A percentile compares a stretch with the other conserved stretches of the same genome.
Conservation (phyloP, 2,888 invertebrate species). For the Yponomeuta sedellus region DNA sequence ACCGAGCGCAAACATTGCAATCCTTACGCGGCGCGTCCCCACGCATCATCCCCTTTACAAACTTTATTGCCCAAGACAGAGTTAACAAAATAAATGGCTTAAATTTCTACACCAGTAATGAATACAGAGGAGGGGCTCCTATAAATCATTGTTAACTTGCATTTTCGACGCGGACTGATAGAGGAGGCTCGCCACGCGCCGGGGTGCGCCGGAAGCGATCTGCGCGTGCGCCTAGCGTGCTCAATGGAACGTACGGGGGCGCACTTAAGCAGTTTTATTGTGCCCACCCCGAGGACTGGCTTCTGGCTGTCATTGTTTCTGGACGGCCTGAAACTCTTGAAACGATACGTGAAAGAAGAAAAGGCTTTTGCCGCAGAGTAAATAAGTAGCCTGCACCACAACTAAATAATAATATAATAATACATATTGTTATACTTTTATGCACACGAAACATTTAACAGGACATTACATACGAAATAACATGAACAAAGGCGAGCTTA, state of each 20-base stretch:
- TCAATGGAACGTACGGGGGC: slow-evolving; percentile 73
- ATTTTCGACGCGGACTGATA: slow-evolving; percentile 47
- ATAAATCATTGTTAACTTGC: slow-evolving; percentile 73
- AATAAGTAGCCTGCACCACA: too few species aligned
- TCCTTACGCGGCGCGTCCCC: slow-evolving; percentile 37
- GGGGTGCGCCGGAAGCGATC: slow-evolving; percentile 54
- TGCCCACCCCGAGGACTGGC: slow-evolving; percentile 23
- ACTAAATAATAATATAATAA: too few species aligned
- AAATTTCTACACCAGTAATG: slow-evolving; percentile 76
- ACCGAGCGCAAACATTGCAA: slow-evolving; percentile 42
- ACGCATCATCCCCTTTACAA: slow-evolving; percentile 45
- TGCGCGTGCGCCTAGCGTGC: slow-evolving; percentile 58
- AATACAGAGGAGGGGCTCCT: slow-evolving; percentile 67
- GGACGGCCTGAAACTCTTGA: too few species aligned
- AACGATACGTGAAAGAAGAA: too few species aligned
- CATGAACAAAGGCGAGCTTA: too few species aligned
- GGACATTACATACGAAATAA: too few species aligned
- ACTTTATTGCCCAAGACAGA: slow-evolving; percentile 66
- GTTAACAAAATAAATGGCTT: slow-evolving; percentile 76
- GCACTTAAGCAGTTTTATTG: slow-evolving; percentile 73
- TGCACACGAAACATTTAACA: too few species aligned
- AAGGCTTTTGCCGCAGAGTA: too few species aligned
- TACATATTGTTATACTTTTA: too few species aligned
- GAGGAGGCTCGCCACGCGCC: slow-evolving; percentile 48
- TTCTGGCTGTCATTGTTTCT: background rate